Percentiles rank a stretch among this genome's conserved stretches.
These are phyloP conservation scores for Actinia tenebrosa DNA, from an alignment of 64 coral and sea anemone species.

Conservation along the genomic window DNA sequence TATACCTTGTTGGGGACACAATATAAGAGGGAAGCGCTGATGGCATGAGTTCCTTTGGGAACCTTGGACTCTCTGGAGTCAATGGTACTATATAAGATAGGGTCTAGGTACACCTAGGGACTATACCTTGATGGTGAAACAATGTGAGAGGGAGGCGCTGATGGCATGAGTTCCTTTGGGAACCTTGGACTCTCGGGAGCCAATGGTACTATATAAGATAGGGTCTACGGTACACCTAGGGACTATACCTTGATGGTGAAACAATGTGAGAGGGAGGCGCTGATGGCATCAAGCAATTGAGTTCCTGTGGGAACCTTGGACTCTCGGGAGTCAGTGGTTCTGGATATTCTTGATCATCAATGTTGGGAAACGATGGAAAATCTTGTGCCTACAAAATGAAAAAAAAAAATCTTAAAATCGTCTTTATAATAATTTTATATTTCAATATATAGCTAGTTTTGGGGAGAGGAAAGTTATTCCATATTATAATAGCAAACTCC, in stretches of 20 bases:
- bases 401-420: not conserved
- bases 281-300: conserved; percentile 21
- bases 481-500: not conserved
- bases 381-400: not conserved
- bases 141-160: not conserved
- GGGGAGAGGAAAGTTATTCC: not conserved
- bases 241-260: conserved; percentile 15
- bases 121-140: conserved; percentile 7
- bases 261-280: not conserved
- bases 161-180: conserved; percentile 11
- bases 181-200: not conserved
- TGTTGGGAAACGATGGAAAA: conserved; percentile 4
- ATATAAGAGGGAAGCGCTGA: not conserved
- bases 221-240: not conserved
- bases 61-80: not conserved
- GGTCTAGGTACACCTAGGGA: not conserved
- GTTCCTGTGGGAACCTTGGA: conserved; percentile 3
- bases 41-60: conserved; percentile 11
- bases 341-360: conserved; percentile 16
- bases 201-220: not conserved
- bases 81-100: not conserved
- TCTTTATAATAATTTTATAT: not conserved
- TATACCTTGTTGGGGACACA: conserved; percentile 3
- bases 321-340: conserved; percentile 13
- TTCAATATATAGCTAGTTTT: not conserved